Evolutionary conservation across 1,140 invertebrate species (phyloP).

Genomic region (Tetramorium parvispinum): DNA sequence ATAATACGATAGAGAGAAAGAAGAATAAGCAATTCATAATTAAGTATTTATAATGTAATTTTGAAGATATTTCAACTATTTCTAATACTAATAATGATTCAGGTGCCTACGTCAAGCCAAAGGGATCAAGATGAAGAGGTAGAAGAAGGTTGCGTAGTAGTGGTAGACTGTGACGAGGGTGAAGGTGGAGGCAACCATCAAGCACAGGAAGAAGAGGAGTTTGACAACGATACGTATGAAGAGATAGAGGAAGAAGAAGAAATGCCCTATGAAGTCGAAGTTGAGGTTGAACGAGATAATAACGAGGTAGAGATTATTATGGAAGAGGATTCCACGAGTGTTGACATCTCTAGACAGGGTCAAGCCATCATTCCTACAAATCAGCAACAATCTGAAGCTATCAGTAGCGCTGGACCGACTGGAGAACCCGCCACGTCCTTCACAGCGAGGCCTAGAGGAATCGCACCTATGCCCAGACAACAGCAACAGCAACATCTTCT

Average conservation of each 20-base stretch:
- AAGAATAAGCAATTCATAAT: background rate
- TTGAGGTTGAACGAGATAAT: constrained; percentile 85
- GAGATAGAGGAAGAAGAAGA: constrained; percentile 87
- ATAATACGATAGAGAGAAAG: background rate
- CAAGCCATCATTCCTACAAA: constrained; percentile 75
- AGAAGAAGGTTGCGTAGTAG: constrained; percentile 91
- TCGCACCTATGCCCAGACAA: constrained; percentile 82
- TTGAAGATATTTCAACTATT: background rate
- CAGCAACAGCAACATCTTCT: constrained; percentile 84
- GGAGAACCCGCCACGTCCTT: constrained; percentile 85
- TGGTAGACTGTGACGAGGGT: constrained; percentile 88
- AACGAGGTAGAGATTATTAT: constrained; percentile 89
- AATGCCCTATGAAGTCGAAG: constrained; percentile 85
- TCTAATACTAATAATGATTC: constrained; percentile 79
- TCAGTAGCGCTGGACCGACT: constrained; percentile 86
- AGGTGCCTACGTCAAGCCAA: constrained; percentile 93
- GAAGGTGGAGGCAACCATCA: constrained; percentile 86
- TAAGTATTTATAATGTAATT: background rate
- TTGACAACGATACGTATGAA: constrained; percentile 86
- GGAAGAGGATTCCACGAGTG: constrained; percentile 86
- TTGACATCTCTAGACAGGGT: constrained; percentile 87
- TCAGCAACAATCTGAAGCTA: constrained; percentile 86
- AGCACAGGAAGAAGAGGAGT: constrained; percentile 87
- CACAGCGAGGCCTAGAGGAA: constrained; percentile 81
- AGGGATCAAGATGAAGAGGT: constrained; percentile 92